Evolutionary conservation across 2,797 vertebrate genomes (phyloP).

Genomic region (Artibeus lituratus): DNA sequence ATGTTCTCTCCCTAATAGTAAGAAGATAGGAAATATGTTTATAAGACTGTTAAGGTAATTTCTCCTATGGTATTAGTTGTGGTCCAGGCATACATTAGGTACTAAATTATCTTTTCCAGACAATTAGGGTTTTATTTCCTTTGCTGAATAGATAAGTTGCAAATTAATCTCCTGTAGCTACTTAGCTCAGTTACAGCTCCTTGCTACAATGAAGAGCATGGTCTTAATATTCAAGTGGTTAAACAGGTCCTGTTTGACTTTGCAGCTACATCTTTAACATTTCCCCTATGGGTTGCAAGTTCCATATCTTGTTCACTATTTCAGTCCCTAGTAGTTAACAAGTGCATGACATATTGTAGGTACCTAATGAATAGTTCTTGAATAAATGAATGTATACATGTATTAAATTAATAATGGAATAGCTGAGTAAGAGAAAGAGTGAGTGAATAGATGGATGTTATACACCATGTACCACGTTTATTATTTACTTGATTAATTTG

Average conservation of each 20-base stretch:
- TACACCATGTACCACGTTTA: accelerated
- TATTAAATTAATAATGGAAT: background rate
- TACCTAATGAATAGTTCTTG: background rate
- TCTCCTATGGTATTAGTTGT: background rate
- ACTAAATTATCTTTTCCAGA: constrained; percentile 7
- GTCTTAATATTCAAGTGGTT: background rate
- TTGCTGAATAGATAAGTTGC: background rate
- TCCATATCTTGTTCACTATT: background rate
- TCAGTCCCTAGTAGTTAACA: background rate
- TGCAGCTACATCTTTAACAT: background rate
- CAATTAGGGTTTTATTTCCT: background rate
- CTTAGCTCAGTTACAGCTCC: background rate
- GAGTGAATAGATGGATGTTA: background rate
- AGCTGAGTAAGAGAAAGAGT: background rate
- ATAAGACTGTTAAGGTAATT: background rate
- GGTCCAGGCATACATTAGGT: background rate
- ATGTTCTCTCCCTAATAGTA: background rate
- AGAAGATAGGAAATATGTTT: constrained; percentile 2
- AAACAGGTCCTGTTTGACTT: background rate
- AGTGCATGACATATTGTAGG: background rate
- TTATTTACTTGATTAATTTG: background rate
- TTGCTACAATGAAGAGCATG: background rate
- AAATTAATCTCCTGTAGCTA: background rate
- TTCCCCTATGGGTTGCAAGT: background rate
- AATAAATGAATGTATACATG: background rate